These are phyloP conservation scores for Omphaloscelis lunosa DNA, from an alignment of 2,888 invertebrate species.

Conservation along the genomic window DNA sequence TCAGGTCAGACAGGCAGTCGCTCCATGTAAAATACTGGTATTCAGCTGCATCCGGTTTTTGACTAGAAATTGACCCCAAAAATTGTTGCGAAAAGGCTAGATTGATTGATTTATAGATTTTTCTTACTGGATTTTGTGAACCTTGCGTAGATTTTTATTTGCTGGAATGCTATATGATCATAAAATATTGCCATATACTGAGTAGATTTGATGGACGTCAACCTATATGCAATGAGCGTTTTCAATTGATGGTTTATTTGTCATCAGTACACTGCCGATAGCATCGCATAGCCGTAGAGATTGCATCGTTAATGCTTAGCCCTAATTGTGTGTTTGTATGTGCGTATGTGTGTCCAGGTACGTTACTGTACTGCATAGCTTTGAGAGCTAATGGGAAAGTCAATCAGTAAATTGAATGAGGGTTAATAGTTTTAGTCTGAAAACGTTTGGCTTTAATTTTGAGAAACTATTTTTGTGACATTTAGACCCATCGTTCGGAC, in stretches of 20 bases:
- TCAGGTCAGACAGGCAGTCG: not conserved
- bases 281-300: conserved; percentile 57
- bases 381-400: conserved; percentile 14
- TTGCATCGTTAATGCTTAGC: conserved; percentile 61
- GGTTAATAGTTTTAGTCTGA: not conserved
- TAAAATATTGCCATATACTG: not conserved
- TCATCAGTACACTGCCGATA: conserved; percentile 56
- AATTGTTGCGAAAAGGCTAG: not conserved
- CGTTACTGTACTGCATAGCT: conserved; percentile 3
- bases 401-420: conserved; percentile 8
- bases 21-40: not conserved
- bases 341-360: conserved; percentile 24
- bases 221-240: not conserved
- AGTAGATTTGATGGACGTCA: not conserved
- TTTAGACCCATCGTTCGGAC: no score
- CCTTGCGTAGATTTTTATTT: no score
- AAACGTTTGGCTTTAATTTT: not conserved
- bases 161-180: not conserved
- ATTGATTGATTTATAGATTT: not conserved
- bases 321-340: conserved; percentile 39
- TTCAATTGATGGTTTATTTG: conserved; percentile 25
- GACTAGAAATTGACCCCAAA: not conserved
- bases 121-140: not conserved
- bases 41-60: not conserved
- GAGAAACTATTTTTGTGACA: no score